Base-by-base conservation (phyloP, 2,797 vertebrate species). In the Chlorospingus flavigularis region DNA sequence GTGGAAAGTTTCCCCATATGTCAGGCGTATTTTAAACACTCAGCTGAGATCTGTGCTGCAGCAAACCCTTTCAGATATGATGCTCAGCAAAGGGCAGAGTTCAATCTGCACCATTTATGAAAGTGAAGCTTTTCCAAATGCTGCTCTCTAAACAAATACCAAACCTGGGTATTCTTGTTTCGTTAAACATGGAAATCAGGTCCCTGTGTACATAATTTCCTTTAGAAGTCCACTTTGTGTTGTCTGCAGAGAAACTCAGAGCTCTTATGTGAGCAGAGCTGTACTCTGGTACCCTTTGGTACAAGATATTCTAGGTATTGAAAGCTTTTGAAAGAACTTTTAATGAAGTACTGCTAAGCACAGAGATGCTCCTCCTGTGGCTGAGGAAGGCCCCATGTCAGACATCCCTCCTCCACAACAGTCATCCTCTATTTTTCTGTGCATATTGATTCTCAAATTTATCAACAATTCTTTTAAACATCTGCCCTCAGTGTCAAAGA, bases 1-100 rank as follows among this genome's bases (percentile, higher is more conserved):
- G 61, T 90, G 89, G 84, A 93, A 96, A 91, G 66, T 89, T 96
- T 91, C 62, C 88, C 88, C 89, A 88, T 96, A 95, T 93, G 94
- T 90, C 86, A 94, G 73, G 86, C 8, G 0, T 91, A 92, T 88
- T 94, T 94, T 77, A 93, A 95, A 89, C 65, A 68, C 23, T 67
- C 73, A 81, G 47, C 86, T 84, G 76, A 70, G 90, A 81, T 91
- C 86, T 86, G 3, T 89, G 55, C 73, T 70, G 42, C 83, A 62
- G 43, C 70, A 80, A 93, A 53, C 57, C 81, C 86, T 93, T 89
- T 74, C 61, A 95, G 84, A 90, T 83, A 54, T 2, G 54, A 68
- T 86, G 68, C 68, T 92, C 65, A 35, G 33, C 43, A 87, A 96
- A 87, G 84, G 86, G 68, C 66, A 85, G 76, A 77, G 88, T 84